Evolutionary conservation across 2,113 vertebrate genomes (phyloP), one percentile per base, ranked within the genome.

Genomic region (Sigmodon hispidus): DNA sequence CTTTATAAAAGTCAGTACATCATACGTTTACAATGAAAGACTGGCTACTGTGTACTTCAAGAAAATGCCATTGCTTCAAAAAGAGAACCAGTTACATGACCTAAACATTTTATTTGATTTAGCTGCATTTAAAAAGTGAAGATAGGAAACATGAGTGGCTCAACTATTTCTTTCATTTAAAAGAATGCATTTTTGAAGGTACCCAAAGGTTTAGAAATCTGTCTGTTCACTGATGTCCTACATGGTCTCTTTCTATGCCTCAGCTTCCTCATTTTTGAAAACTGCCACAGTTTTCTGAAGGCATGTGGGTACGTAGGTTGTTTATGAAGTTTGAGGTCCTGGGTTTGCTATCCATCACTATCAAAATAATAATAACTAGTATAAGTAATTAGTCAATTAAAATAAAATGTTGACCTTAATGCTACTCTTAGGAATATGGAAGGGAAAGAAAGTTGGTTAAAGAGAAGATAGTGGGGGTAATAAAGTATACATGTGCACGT

Each of bases 181-280:
- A 26, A 21, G 0, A 16, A 84, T 40, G 31, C 67, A 5, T 43
- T 77, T 93, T 55, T 45, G 61, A 24, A 57, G n/a, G 48, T 69
- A 10, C 10, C 21, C 59, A 15, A 76, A 69, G 5, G 4, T 69
- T 87, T 91, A 45, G 5, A 48, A 9, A 34, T 59, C 29, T 79
- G 19, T 72, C 57, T 77, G 12, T 70, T 34, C 19, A 15, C 19
- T n/a, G 36, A 65, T 1, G 59, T 8, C 7, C 12, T 36, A 0
- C 59, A 52, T 87, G 17, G 61, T 16, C 9, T 87, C 69, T 19
- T 15, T 93, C 45, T 29, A 16, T 84, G n/a, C 3, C 13, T 89
- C 55, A n/a, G 31, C 72, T 94, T 96, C 76, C 36, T 63, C 29
- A n/a, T 52, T 63, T 29, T 75, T 79, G 80, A 95, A 84, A 75